Conservation (phyloP, 2,113 vertebrate genomes). For the Caracal caracal region DNA sequence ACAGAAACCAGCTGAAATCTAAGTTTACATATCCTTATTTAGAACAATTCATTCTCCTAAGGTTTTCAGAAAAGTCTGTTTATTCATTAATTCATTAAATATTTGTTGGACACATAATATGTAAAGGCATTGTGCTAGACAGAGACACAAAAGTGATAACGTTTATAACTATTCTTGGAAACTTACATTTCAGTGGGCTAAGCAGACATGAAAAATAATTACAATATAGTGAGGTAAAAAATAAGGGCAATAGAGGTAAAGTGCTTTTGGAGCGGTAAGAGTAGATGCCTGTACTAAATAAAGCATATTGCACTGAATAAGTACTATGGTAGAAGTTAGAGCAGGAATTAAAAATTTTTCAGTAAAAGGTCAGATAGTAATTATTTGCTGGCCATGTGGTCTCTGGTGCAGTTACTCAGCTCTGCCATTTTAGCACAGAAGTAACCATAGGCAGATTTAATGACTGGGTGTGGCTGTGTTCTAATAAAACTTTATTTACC, state of each 20-base stretch:
- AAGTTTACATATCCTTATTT: slow-evolving; percentile 8
- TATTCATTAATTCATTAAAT: slow-evolving; percentile 8
- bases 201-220: background rate
- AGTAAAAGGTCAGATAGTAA: background rate
- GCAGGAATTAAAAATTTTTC: background rate
- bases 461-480: background rate
- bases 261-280: background rate
- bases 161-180: background rate
- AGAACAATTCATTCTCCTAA: slow-evolving; percentile 15
- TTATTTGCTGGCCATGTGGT: background rate
- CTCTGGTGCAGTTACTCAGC: background rate
- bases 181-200: background rate
- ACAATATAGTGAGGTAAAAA: background rate
- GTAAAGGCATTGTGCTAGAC: background rate
- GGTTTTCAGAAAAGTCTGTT: slow-evolving; percentile 13
- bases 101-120: background rate
- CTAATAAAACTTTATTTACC: slow-evolving; percentile 30
- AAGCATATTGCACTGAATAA: background rate
- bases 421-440: background rate
- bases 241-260: background rate
- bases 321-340: background rate
- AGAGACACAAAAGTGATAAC: background rate
- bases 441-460: background rate
- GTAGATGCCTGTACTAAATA: background rate
- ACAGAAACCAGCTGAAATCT: background rate